Conservation (phyloP, 2,113 vertebrate species). For the Symphodus melops region DNA sequence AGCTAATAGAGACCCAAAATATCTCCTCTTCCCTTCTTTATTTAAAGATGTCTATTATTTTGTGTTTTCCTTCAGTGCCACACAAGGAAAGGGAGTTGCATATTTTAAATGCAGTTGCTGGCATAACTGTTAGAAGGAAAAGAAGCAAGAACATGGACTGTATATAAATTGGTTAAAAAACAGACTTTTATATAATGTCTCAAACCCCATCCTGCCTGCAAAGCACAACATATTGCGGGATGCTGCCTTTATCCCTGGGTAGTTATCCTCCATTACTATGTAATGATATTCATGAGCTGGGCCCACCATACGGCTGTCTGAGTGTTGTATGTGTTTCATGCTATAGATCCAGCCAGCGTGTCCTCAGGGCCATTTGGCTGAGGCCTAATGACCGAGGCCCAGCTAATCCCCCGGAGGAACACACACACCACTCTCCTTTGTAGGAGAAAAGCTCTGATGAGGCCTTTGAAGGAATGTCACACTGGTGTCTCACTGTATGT, state of each 20-base stretch:
- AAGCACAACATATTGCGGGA: conserved; percentile 48
- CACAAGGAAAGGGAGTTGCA: neutral
- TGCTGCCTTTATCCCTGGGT: conserved; percentile 54
- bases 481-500: conserved; percentile 60
- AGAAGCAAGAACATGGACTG: too few species aligned
- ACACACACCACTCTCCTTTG: conserved; percentile 47
- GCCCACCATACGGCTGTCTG: conserved; percentile 56
- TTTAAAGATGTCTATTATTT: too few species aligned
- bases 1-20: conserved; percentile 17
- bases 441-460: conserved; percentile 57
- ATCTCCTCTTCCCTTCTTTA: neutral
- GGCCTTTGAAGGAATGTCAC: conserved; percentile 81
- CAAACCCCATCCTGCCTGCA: conserved; percentile 15
- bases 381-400: conserved; percentile 72
- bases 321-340: conserved; percentile 64
- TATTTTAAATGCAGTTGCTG: too few species aligned
- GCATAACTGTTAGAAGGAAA: too few species aligned
- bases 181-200: conserved; percentile 1
- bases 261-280: conserved; percentile 70
- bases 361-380: conserved; percentile 69
- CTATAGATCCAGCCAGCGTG: conserved; percentile 64
- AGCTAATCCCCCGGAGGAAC: conserved; percentile 63
- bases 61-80: neutral
- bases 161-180: too few species aligned
- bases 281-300: conserved; percentile 82